phyloP scores from a whole-genome alignment of 2,113 vertebrate species.

The Callipepla californica region DNA sequence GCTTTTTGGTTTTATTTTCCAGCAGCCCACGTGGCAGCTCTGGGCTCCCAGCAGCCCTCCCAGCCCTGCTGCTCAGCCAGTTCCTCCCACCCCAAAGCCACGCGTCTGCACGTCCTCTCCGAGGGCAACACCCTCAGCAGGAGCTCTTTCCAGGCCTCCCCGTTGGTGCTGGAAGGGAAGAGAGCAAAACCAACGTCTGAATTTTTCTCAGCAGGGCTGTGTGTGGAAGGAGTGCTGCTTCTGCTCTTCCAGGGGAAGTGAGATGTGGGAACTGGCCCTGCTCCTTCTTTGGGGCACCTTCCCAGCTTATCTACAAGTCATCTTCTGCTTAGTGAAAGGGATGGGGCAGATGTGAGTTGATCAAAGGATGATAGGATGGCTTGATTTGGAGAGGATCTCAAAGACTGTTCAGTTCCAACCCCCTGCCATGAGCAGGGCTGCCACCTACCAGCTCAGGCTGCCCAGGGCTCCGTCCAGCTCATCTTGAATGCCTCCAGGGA shows the following conservation, averaged over 20 bases:
- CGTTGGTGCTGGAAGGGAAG: not conserved
- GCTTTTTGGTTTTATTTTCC: conserved; percentile 14
- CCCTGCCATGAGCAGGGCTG: too few species aligned
- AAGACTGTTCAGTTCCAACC: too few species aligned
- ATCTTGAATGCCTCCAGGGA: too few species aligned
- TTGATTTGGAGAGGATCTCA: too few species aligned
- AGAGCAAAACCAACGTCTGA: not conserved
- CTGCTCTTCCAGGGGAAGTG: not conserved
- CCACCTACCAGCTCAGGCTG: too few species aligned
- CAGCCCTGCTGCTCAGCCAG: rapidly evolving
- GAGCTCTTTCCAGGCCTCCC: not conserved
- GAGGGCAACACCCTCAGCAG: not conserved
- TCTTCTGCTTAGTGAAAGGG: not conserved
- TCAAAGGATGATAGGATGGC: too few species aligned
- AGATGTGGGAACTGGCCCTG: not conserved
- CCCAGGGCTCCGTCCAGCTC: too few species aligned
- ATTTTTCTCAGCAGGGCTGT: not conserved
- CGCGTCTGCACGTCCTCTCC: not conserved
- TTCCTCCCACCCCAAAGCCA: rapidly evolving
- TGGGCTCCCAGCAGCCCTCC: not conserved
- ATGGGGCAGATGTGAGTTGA: not conserved
- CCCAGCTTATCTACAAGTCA: not conserved
- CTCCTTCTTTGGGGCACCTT: not conserved
- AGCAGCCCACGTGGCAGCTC: not conserved
- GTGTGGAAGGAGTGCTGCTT: not conserved